Conservation (phyloP, 2,797 vertebrate species). For the Ataeniobius toweri region DNA sequence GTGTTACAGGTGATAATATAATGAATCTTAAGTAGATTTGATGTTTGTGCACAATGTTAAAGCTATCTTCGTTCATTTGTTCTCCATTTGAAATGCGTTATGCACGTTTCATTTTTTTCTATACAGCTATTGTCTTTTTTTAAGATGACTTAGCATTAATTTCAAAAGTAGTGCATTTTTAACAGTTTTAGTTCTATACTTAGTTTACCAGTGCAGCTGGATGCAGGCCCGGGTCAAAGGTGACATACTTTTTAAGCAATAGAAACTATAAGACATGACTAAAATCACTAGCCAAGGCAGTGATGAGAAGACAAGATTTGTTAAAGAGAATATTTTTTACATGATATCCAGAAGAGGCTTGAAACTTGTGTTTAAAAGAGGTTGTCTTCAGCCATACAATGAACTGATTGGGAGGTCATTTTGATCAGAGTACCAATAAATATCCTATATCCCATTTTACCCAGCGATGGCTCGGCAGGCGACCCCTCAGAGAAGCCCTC, state of each 20-base stretch:
- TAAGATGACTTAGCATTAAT: too few relatives aligned
- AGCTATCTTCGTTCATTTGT: background rate
- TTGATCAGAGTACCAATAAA: conserved; percentile 47
- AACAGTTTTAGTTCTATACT: background rate
- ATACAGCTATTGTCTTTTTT: too few relatives aligned
- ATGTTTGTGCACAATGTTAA: background rate
- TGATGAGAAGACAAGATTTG: background rate
- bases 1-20: background rate
- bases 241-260: background rate
- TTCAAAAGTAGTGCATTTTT: too few relatives aligned
- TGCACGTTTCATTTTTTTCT: too few relatives aligned
- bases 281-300: background rate
- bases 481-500: conserved; percentile 68
- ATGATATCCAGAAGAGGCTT: background rate
- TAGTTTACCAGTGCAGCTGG: background rate
- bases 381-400: conserved; percentile 28
- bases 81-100: background rate
- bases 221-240: background rate
- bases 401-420: conserved; percentile 49
- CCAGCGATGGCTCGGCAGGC: conserved; percentile 59
- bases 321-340: background rate
- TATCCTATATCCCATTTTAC: conserved; percentile 37
- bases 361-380: conserved; percentile 29
- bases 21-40: background rate
- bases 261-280: background rate